Evolutionary conservation across 2,113 vertebrate species (phyloP).

Genomic region (Cyanoderma ruficeps): DNA sequence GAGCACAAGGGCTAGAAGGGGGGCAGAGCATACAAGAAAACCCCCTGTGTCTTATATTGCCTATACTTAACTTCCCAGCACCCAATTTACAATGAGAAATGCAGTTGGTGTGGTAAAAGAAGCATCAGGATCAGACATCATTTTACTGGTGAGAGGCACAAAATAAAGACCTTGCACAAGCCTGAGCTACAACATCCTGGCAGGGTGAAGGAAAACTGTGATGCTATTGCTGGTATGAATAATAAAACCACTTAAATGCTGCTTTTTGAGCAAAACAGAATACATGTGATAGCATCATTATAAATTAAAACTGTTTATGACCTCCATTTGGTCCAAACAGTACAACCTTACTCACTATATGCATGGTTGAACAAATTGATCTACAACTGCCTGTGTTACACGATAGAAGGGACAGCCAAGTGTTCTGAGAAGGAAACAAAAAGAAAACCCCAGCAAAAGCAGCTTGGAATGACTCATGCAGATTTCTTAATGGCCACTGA

Average conservation of each 20-base stretch:
- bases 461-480: not conserved
- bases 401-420: not conserved
- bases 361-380: not conserved
- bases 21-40: not conserved
- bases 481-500: not conserved
- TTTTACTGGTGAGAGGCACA: not conserved
- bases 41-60: not conserved
- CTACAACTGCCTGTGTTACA: not conserved
- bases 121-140: not conserved
- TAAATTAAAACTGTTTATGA: constrained; percentile 33
- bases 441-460: not conserved
- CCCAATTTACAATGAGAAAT: not conserved
- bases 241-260: not conserved
- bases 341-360: not conserved
- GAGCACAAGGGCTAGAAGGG: not conserved
- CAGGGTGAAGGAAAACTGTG: not conserved
- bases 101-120: not conserved
- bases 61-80: not conserved
- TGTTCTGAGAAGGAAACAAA: not conserved
- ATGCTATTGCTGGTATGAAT: not conserved
- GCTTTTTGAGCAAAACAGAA: constrained; percentile 5
- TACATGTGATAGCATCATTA: constrained; percentile 1
- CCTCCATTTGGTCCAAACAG: constrained; percentile 6
- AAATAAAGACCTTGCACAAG: not conserved
- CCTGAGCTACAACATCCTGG: not conserved